Base-by-base conservation (phyloP, 2,113 vertebrate species). In the Genyomyrus donnyi region DNA sequence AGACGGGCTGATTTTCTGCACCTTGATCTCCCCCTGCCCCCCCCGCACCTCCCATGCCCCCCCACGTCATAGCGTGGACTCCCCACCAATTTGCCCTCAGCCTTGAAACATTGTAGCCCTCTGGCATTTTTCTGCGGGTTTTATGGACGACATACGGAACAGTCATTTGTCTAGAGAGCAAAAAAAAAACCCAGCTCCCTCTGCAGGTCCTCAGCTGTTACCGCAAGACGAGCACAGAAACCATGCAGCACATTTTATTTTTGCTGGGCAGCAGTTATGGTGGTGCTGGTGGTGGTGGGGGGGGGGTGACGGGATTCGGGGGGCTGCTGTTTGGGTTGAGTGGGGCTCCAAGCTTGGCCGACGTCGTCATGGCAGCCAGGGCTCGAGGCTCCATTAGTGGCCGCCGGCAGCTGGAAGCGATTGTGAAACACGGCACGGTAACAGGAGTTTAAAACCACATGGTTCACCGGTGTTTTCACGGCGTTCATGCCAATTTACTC, bases 371-470 rank as follows among this genome's bases (percentile, higher is more conserved):
- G 92, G 93, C 93, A 93, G 49, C 91, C 58, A 91, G 92, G 94
- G 94, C 93, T 92, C 92, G 89, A 95, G 94, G 93, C 96, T 93
- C 90, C 87, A 93, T 96, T 95, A 96, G 96, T 92, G 92, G 95
- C 96, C 91, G 93, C 94, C 93, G 96, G 95, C 97, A 98, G 97
- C 97, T 99, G 97, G 98, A 97, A 98, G 95, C 96, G 95, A 98
- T 98, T 97, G 96, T 93, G 95, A 94, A 96, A 96, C 94, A 93
- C 92, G 94, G 95, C 92, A 94, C 94, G 94, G 95, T 93, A 94
- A 96, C 96, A 95, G 95, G 95, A 95, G 96, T 96, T 95, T 92
- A 95, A 97, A 97, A 97, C 96, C 97, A 96, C 97, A 97, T 95
- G 94, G 96, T 95, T 96, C 96, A 94, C 93, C 90, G 95, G 96